Evolutionary conservation across 2,888 invertebrate genomes (phyloP).

Genomic region (Agrypnus murinus): DNA sequence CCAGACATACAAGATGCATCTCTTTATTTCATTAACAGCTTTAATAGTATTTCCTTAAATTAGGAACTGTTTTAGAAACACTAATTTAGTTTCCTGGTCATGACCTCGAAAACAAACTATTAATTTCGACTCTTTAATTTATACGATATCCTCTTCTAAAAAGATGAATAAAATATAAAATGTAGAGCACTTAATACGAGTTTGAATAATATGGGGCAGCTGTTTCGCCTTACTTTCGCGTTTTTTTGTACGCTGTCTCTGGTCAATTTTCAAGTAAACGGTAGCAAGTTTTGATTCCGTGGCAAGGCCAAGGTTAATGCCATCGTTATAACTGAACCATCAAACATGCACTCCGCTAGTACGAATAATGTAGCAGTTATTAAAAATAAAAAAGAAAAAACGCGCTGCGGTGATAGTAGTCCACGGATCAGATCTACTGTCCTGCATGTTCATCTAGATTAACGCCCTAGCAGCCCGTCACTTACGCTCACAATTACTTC

Average conservation of each 20-base stretch:
- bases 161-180: constrained; percentile 54
- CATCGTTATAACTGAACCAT: constrained; percentile 40
- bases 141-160: constrained; percentile 37
- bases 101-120: constrained; percentile 42
- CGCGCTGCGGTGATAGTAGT: constrained; percentile 55
- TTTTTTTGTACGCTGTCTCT: constrained; percentile 59
- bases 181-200: constrained; percentile 64
- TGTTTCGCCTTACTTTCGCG: constrained; percentile 68
- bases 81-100: constrained; percentile 35
- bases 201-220: constrained; percentile 65
- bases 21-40: constrained; percentile 3
- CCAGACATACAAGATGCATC: background rate
- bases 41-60: constrained; percentile 12
- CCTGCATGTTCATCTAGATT: constrained; percentile 52
- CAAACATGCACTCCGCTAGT: constrained; percentile 58
- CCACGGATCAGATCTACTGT: constrained; percentile 50
- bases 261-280: constrained; percentile 50
- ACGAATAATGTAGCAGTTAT: constrained; percentile 61
- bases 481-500: constrained; percentile 66
- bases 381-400: constrained; percentile 56
- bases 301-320: constrained; percentile 36
- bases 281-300: constrained; percentile 54
- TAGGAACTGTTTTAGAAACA: constrained; percentile 17
- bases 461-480: constrained; percentile 52
- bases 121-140: constrained; percentile 41